Evolutionary conservation across 2,888 invertebrate species (phyloP).

Genomic region (Ptychoptera albimana): DNA sequence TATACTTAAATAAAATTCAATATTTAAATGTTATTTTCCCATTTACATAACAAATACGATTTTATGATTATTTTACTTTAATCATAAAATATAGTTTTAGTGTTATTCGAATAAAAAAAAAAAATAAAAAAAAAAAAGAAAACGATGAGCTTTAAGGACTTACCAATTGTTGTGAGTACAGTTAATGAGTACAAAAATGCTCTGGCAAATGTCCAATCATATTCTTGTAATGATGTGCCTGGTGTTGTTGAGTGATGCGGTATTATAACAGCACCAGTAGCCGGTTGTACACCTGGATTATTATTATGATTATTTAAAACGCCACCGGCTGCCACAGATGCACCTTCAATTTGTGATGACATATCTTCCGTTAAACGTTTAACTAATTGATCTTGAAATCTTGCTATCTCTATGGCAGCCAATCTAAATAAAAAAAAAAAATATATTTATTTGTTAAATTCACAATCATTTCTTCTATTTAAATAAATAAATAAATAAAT

Average conservation of each 20-base stretch:
- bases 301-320: neutral
- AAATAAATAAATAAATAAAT: no score
- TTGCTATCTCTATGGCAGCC: constrained; percentile 33
- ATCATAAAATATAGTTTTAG: constrained; percentile 1
- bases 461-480: no score
- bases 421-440: constrained; percentile 22
- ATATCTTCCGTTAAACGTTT: constrained; percentile 66
- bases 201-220: constrained; percentile 77
- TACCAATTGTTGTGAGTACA: constrained; percentile 82
- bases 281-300: constrained; percentile 20
- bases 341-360: constrained; percentile 39
- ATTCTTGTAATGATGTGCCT: constrained; percentile 30
- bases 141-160: no score
- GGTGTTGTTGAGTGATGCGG: constrained; percentile 20
- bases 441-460: no score
- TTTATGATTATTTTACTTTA: no score
- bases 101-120: constrained; percentile 2
- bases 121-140: no score
- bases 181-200: constrained; percentile 91
- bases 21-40: neutral
- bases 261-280: constrained; percentile 28
- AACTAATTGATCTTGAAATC: constrained; percentile 71
- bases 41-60: no score
- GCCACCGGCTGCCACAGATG: constrained; percentile 17
- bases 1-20: no score